Evolutionary conservation across 2,888 invertebrate genomes (phyloP).

Genomic region (Temnothorax ravouxi): DNA sequence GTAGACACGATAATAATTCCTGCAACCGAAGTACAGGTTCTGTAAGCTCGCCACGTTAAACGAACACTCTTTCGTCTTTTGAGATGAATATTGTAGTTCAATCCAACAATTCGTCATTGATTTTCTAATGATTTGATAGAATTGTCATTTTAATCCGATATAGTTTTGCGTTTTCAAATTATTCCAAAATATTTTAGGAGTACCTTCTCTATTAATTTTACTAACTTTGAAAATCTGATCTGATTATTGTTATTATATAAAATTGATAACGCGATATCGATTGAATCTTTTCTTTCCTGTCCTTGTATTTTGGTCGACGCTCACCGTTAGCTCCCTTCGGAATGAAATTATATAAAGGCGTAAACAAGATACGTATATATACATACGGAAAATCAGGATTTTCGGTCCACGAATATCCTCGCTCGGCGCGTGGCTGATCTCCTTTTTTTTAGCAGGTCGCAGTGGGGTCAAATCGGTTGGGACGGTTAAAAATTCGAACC

Average conservation of each 20-base stretch:
- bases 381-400: conserved; percentile 58
- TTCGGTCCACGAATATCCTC: conserved; percentile 1
- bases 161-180: neutral
- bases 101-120: neutral
- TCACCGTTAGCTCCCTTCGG: conserved; percentile 12
- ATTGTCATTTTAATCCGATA: neutral
- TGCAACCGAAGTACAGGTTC: conserved; percentile 49
- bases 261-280: neutral
- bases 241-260: neutral
- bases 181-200: neutral
- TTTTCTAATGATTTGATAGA: neutral
- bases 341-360: conserved; percentile 5
- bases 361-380: neutral
- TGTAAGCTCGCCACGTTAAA: conserved; percentile 21
- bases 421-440: conserved; percentile 63
- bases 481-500: conserved; percentile 59
- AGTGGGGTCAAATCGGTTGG: conserved; percentile 68
- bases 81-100: neutral
- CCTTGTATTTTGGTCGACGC: neutral
- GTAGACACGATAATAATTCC: conserved; percentile 43
- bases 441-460: conserved; percentile 63
- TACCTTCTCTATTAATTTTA: neutral
- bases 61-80: conserved; percentile 28
- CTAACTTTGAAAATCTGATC: neutral
- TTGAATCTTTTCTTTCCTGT: neutral